phyloP scores from a whole-genome alignment of 2,797 vertebrate genomes.

The Enteromius fasciolatus region DNA sequence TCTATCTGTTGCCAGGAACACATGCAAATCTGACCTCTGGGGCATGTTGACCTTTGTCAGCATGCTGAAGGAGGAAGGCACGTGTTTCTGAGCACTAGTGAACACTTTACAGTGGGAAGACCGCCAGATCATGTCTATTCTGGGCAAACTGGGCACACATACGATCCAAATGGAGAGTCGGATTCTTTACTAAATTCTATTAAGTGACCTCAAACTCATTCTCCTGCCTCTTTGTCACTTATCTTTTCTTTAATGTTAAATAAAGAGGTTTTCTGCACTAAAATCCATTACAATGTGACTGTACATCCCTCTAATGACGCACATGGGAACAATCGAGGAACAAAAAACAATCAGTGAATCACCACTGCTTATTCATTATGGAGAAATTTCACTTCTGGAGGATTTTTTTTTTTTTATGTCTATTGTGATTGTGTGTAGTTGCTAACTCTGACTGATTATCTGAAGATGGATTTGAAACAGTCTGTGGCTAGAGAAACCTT shows the following conservation, averaged over 20 bases:
- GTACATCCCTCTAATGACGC: not conserved
- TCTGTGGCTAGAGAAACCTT: not conserved
- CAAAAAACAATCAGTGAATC: not conserved
- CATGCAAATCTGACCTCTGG: conserved; percentile 39
- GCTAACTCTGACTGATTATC: conserved; percentile 1
- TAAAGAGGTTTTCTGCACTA: not conserved
- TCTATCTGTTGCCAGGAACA: conserved; percentile 43
- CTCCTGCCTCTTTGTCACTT: not conserved
- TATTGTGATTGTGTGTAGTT: not conserved
- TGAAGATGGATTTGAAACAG: not conserved
- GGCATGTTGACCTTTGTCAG: conserved; percentile 69
- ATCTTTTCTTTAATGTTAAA: not conserved
- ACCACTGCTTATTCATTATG: not conserved
- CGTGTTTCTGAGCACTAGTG: conserved; percentile 51
- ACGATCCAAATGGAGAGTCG: conserved; percentile 39
- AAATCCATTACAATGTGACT: not conserved
- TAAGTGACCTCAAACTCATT: conserved; percentile 5
- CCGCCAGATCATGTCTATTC: conserved; percentile 75
- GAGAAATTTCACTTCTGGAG: not conserved
- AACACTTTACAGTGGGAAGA: conserved; percentile 64
- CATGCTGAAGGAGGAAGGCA: conserved; percentile 60
- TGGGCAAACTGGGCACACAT: conserved; percentile 62
- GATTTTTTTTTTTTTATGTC: not conserved
- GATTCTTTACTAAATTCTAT: conserved; percentile 28
- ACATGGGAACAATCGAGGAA: conserved; percentile 2